Conservation (phyloP, 2,113 vertebrate species). For the Gallinago paraguaiae region DNA sequence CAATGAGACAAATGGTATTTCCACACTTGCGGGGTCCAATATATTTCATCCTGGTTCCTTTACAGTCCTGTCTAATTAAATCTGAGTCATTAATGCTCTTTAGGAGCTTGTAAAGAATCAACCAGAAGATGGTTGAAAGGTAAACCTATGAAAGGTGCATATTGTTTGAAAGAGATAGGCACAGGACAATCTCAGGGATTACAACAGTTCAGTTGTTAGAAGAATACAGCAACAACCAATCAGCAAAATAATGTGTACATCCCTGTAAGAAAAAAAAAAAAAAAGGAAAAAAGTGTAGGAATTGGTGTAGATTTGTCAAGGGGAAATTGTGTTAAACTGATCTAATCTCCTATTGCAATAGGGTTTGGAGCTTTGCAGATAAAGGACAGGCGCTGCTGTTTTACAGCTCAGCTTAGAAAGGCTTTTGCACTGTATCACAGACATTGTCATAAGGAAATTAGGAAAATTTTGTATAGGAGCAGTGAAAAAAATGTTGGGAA, state of each 20-base stretch:
- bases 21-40: background rate
- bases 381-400: background rate
- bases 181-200: background rate
- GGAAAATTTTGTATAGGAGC: background rate
- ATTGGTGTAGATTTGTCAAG: background rate
- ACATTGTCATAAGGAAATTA: background rate
- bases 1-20: background rate
- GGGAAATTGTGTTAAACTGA: background rate
- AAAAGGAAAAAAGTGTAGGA: accelerated
- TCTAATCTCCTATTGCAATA: background rate
- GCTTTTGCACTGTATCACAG: background rate
- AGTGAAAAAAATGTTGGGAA: background rate
- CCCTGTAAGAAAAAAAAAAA: background rate
- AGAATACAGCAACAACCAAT: background rate
- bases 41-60: background rate
- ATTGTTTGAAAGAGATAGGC: background rate
- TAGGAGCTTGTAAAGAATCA: background rate
- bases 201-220: background rate
- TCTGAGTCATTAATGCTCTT: background rate
- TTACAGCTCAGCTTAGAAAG: background rate
- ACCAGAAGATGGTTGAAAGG: background rate
- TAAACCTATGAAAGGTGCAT: background rate
- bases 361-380: background rate
- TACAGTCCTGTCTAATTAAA: background rate
- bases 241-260: background rate